Conservation (phyloP, 2,797 vertebrate species). For the Labroides dimidiatus region DNA sequence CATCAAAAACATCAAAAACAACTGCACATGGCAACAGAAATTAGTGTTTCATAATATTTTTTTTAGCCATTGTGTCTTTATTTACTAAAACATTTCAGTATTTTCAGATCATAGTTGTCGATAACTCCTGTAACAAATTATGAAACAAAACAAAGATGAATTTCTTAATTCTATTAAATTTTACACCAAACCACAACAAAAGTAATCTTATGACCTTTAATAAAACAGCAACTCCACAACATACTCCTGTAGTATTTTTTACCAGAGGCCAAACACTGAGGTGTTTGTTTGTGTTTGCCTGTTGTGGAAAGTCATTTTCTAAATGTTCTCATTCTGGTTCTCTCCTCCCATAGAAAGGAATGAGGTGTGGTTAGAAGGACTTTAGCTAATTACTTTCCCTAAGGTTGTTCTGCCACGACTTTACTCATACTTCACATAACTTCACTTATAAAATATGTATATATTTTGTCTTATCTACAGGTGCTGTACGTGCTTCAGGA, state of each 20-base stretch:
- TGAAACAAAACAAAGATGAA: neutral
- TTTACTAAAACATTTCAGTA: too few species aligned
- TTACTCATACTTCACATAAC: neutral
- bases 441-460: neutral
- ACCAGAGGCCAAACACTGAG: neutral
- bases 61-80: too few species aligned
- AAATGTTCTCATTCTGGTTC: conserved; percentile 22
- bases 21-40: too few species aligned
- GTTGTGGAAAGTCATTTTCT: neutral
- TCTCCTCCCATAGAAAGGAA: conserved; percentile 22
- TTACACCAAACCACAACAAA: neutral
- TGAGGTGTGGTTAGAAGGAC: conserved; percentile 38
- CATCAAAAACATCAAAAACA: too few species aligned
- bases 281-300: neutral
- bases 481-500: conserved; percentile 79
- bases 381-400: conserved; percentile 2
- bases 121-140: too few species aligned
- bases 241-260: neutral
- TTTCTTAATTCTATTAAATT: neutral
- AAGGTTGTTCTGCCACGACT: conserved; percentile 8
- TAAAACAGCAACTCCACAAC: too few species aligned
- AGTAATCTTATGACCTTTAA: neutral
- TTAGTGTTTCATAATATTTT: too few species aligned
- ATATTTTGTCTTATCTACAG: conserved; percentile 55
- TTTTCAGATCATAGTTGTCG: too few species aligned